Evolutionary conservation across 2,888 invertebrate species (phyloP), one percentile per base, ranked within the genome.

Genomic region (Tetrapedia diversipes): DNA sequence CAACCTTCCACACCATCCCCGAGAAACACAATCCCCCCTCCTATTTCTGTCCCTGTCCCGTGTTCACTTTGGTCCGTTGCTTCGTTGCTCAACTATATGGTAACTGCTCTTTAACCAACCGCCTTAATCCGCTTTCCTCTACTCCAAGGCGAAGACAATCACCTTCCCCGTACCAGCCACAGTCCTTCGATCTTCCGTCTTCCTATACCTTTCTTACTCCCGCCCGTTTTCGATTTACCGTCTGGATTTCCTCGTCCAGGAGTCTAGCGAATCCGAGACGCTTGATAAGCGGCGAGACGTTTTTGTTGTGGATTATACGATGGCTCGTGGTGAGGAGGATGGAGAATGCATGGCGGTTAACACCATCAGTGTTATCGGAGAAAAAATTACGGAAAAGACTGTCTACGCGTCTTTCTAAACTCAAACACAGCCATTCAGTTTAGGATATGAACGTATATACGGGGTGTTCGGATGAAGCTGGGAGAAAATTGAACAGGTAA

Each of bases 41-140:
- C 11, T 19, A 4, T 22, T 22, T 24, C 24, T 14, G 22, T 49
- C 61, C 54, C 10, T 60, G n/a, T 3, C 43, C 56, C 24, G n/a
- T n/a, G n/a, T 69, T 66, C 75, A 54, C 70, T 54, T 34, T 64
- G 60, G 71, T 66, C 69, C 67, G 77, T 84, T 66, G 69, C 80
- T 85, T 68, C 79, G 76, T 73, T 77, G 74, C 77, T 84, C 73
- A 83, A 86, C 81, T 85, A 67, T 86, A 87, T 82, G 81, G 85
- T 86, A 87, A 88, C 85, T 87, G 87, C 85, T 88, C 89, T 88
- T 88, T 87, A 88, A 88, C 86, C 86, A 85, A 88, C 86, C 85
- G 80, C 86, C 81, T 87, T 88, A 88, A 89, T 89, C 87, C 86
- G 86, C 86, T 89, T 87, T 88, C 68, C 87, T 79, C 80, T 83